Base-by-base conservation (phyloP, 2,888 invertebrate species). In the Lissocephala sabroskyi region DNA sequence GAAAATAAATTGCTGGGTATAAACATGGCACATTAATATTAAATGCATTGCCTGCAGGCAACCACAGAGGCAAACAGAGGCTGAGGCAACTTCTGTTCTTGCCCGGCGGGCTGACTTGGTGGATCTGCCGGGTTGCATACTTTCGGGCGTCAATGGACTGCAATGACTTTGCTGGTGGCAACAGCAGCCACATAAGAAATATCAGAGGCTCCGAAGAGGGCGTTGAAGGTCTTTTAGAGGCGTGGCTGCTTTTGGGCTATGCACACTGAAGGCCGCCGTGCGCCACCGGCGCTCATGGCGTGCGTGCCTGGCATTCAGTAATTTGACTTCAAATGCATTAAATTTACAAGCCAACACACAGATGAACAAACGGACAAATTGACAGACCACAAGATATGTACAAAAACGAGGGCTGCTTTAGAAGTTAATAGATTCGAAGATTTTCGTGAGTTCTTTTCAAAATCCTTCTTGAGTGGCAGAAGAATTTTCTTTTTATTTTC, bases 1-100 rank as follows among this genome's bases (percentile, higher is more conserved):
- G 56, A 58, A 75, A 77, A 80, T 73, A 75, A 77, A 79, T 79
- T 79, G 79, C 73, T 65, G 47, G 62, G 61, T 59, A 74, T 74
- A 71, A 79, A 65, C 66, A 71, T 64, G 58, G 59, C 60, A 59
- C 79, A 79, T 79, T 76, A 79, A 79, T 79, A 76, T 79, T 75
- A 77, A 79, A 79, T 80, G 79, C 75, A 59, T 62, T 65, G 57
- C 52, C 54, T 40, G 43, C 48, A 46, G 39, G 40, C 29, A 30
- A 17, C 16, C 19, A 16, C 11, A 28, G 23, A 14, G 6, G 19
- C 28, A 39, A 16, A 41, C 13, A 28, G 35, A 35, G 16, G 9
- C 14, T n/a, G n/a, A n/a, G n/a, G n/a, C n/a, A n/a, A n/a, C n/a
- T n/a, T n/a, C n/a, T n/a, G n/a, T n/a, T n/a, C n/a, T n/a, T n/a